These are phyloP conservation scores for Drosophila parabipectinata DNA, from an alignment of 1,140 invertebrate genomes.

Conservation along the genomic window DNA sequence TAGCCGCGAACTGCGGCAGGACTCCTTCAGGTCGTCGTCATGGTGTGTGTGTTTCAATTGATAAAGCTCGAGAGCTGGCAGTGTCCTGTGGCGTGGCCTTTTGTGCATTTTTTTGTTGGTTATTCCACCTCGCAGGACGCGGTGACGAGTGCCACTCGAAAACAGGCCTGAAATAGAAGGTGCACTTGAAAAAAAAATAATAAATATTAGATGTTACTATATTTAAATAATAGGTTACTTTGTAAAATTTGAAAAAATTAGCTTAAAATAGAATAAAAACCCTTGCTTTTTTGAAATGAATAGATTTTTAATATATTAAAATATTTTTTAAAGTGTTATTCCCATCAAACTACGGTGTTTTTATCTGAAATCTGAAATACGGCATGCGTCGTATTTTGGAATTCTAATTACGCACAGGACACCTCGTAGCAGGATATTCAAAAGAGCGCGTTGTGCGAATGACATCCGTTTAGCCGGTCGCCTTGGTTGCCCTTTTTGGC, in stretches of 20 bases:
- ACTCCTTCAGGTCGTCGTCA: slow-evolving; percentile 57
- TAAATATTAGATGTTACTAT: no score
- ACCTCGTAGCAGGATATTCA: slow-evolving; percentile 55
- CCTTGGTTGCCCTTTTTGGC: slow-evolving; percentile 48
- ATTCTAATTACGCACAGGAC: slow-evolving; percentile 75
- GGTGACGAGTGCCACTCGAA: slow-evolving; percentile 73
- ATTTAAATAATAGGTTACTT: no score
- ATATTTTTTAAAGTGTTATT: slow-evolving; percentile 6
- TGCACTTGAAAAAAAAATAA: slow-evolving; percentile 4
- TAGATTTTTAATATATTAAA: neutral
- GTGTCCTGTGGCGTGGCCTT: slow-evolving; percentile 65
- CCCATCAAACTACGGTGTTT: slow-evolving; percentile 71
- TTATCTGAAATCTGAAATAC: slow-evolving; percentile 74
- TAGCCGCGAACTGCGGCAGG: slow-evolving; percentile 45
- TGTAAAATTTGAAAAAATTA: no score
- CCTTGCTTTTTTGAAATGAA: no score
- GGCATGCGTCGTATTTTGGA: slow-evolving; percentile 65
- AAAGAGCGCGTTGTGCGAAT: slow-evolving; percentile 59
- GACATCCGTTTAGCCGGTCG: slow-evolving; percentile 73
- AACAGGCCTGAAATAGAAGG: slow-evolving; percentile 1
- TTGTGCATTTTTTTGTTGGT: slow-evolving; percentile 32
- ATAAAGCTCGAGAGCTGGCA: slow-evolving; percentile 64
- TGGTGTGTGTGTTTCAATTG: slow-evolving; percentile 74
- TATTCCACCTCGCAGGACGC: slow-evolving; percentile 58
- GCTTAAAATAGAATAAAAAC: no score